Conservation (phyloP, 2,888 invertebrate genomes). For the Agonopterix subpropinquella region DNA sequence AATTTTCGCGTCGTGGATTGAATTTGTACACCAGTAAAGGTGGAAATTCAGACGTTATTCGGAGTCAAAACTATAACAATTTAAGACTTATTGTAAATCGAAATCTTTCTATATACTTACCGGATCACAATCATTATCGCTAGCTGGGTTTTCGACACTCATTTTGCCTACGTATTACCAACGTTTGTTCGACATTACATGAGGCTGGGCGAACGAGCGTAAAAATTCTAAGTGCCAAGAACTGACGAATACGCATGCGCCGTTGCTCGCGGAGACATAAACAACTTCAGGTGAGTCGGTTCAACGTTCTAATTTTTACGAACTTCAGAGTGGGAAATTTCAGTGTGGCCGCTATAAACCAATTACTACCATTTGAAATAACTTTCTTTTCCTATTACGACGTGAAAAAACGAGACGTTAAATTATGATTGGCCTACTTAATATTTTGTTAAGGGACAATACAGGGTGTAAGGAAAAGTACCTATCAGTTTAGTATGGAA, state of each 20-base stretch:
- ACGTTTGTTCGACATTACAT: constrained; percentile 57
- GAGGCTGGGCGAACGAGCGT: constrained; percentile 41
- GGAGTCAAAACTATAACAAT: constrained; percentile 17
- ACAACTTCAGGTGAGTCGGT: constrained; percentile 45
- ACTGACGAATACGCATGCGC: constrained; percentile 78
- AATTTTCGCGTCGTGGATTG: constrained; percentile 66
- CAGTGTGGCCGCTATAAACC: neutral
- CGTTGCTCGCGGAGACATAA: constrained; percentile 25
- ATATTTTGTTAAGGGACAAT: too few species aligned
- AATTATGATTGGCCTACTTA: too few species aligned
- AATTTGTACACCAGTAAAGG: constrained; percentile 69
- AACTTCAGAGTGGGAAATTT: constrained; percentile 13
- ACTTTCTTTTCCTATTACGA: too few species aligned
- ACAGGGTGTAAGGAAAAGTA: too few species aligned
- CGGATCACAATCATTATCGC: constrained; percentile 73
- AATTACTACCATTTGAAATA: too few species aligned
- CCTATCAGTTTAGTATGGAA: too few species aligned
- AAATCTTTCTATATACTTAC: constrained; percentile 70
- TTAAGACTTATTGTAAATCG: constrained; percentile 17
- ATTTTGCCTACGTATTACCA: constrained; percentile 75
- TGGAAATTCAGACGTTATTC: constrained; percentile 18
- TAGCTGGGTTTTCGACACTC: constrained; percentile 79
- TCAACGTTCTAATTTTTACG: constrained; percentile 35
- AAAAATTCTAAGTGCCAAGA: constrained; percentile 78
- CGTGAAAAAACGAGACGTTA: too few species aligned